These are phyloP conservation scores for Lasioglossum oenotherae DNA, from an alignment of 2,888 invertebrate species.

Conservation along the genomic window DNA sequence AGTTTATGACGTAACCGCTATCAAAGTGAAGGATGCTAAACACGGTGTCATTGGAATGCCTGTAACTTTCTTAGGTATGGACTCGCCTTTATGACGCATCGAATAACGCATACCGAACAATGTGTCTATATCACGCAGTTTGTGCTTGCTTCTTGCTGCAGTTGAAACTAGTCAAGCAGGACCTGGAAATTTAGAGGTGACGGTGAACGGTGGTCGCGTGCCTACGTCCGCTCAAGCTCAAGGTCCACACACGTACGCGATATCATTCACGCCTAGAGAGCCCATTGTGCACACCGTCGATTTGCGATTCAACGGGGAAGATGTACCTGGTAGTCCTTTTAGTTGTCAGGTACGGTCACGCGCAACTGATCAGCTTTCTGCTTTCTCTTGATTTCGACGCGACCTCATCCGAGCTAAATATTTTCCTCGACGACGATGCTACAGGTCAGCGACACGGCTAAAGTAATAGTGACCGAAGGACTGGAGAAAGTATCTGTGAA, in stretches of 20 bases:
- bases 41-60: conserved; percentile 95
- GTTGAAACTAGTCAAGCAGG: conserved; percentile 99
- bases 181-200: conserved; percentile 99
- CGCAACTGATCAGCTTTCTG: background rate
- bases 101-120: background rate
- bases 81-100: conserved; percentile 1
- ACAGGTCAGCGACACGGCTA: conserved; percentile 82
- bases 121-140: background rate
- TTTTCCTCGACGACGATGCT: conserved; percentile 7
- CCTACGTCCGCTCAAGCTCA: conserved; percentile 98
- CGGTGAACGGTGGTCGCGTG: conserved; percentile 98
- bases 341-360: conserved; percentile 84
- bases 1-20: conserved; percentile 97
- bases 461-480: conserved; percentile 91
- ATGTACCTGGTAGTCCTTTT: conserved; percentile 92
- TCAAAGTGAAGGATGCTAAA: conserved; percentile 96
- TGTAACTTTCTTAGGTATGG: conserved; percentile 93
- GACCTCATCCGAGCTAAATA: background rate
- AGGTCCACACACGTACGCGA: conserved; percentile 97
- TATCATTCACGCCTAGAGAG: conserved; percentile 98
- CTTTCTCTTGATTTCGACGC: conserved; percentile 1
- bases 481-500: conserved; percentile 96
- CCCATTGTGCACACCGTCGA: conserved; percentile 96
- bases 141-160: conserved; percentile 78
- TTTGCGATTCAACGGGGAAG: conserved; percentile 97